Evolutionary conservation across 2,797 vertebrate genomes (phyloP).

Genomic region (Rousettus madagascariensis): DNA sequence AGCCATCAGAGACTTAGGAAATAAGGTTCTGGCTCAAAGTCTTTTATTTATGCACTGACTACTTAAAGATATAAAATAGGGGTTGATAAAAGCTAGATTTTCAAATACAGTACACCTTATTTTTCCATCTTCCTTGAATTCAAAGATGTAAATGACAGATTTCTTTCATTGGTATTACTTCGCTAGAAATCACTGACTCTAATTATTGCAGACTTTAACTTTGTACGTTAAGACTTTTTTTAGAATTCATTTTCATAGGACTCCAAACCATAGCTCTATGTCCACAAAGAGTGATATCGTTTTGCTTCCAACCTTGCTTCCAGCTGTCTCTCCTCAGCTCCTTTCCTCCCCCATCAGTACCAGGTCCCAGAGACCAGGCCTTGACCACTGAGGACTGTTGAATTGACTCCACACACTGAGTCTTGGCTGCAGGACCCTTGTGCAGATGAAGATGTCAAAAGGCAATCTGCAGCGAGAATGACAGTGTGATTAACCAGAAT

Average conservation of each 20-base stretch:
- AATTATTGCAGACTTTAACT: background rate
- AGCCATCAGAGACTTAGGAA: background rate
- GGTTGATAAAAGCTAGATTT: background rate
- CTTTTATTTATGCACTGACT: background rate
- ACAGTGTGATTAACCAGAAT: constrained; percentile 89
- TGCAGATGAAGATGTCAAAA: constrained; percentile 89
- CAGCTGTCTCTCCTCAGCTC: background rate
- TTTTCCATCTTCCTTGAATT: background rate
- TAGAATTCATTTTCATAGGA: background rate
- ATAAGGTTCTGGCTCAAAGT: background rate
- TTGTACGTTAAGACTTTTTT: background rate
- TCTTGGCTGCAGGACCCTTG: constrained; percentile 73
- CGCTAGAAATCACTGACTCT: background rate
- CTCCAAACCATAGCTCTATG: background rate
- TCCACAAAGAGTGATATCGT: background rate
- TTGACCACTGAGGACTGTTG: constrained; percentile 61
- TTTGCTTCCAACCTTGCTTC: background rate
- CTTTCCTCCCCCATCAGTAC: rapidly evolving
- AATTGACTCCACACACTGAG: constrained; percentile 76
- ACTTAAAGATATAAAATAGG: background rate
- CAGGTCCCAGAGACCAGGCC: constrained; percentile 18
- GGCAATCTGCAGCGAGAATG: constrained; percentile 85
- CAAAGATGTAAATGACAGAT: background rate
- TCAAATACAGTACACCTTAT: background rate
- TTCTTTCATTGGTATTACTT: background rate